Base-by-base conservation (phyloP, 2,888 invertebrate genomes). In the Arrhopalites spinosus region DNA sequence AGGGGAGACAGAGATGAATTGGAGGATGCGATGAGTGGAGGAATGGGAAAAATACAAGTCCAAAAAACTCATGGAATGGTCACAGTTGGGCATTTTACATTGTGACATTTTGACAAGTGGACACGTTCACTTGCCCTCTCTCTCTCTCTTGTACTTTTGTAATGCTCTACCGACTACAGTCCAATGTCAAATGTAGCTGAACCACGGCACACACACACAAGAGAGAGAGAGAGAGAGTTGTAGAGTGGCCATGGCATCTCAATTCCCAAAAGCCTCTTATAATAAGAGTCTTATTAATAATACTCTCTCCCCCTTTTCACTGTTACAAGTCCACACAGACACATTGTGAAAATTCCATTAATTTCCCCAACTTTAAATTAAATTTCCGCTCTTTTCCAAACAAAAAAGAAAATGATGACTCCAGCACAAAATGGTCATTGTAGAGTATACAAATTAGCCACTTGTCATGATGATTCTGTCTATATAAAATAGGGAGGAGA, bases 101-200 rank as follows among this genome's bases (percentile, higher is more conserved):
- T 20, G n/a, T 69, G 68, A n/a, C 50, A 69, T 17, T n/a, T 69
- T 47, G 50, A 47, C 68, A 69, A 50, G 27, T 69, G 68, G 20
- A 50, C 72, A 68, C 43, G 83, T 74, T 83, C 81, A 13, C 78
- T 82, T 71, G 78, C 76, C 68, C 79, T 80, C 7, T 84, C 84
- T 71, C 76, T 83, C 17, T 75, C 77, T 13, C 43, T 77, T 84
- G 84, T 73, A 53, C 76, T 27, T 81, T 79, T 67, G 78, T 82
- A 8, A 50, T 82, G 45, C 74, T 75, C 25, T 73, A 79, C 45
- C 76, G 80, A 25, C 82, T 80, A 36, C 77, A 79, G 45, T 84
- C 83, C 73, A 3, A 50, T n/a, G 50, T 50, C n/a, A n/a, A n/a
- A n/a, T n/a, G n/a, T n/a, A 50, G 50, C 50, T 5, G 50, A n/a